Base-by-base conservation (phyloP, 2,113 vertebrate species). In the Lagopus leucura region DNA sequence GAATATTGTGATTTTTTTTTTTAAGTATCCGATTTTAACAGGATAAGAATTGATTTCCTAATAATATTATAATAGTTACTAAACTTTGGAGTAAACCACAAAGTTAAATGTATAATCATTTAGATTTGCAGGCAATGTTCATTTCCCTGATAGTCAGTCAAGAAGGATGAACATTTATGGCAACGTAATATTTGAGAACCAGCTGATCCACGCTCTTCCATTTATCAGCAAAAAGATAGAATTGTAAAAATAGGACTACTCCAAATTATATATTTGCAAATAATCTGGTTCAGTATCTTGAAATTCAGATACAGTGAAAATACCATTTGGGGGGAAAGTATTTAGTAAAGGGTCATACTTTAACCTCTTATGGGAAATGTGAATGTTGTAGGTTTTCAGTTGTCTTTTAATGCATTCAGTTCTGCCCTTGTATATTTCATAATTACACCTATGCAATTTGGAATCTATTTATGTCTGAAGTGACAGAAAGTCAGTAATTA, bases 401-500 rank as follows among this genome's bases (percentile, higher is more conserved):
- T 96, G 96, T 94, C 91, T 95, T 64, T 93, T 95, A 90, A 78
- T 71, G 92, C 47, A 86, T 77, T 96, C 90, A 93, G 55, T 88
- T 91, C 77, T 95, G 76, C 82, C 69, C 84, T 96, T 96, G 80
- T 45, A 65, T 94, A 95, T 94, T 97, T 97, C 92, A 52, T 88
- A 93, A 93, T 94, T 97, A 84, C 63, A 95, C 66, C 64, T 92
- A 67, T 92, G 82, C 91, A 86, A 95, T 94, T 97, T 95, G 90
- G 88, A 97, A 95, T 95, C 81, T 86, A 89, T 95, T 96, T 80
- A 77, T 91, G 66, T 96, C 75, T 95, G 84, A 95, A 96, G 78
- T 94, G 75, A 94, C 95, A 95, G 83, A 95, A 95, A 95, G 76
- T 95, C 89, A 69, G 64, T 96, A 94, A 95, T 93, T 96, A 82